A percentile compares a stretch with the other conserved stretches of the same genome.
Evolutionary conservation across 2,113 vertebrate species (phyloP).

Genomic region (Mormyrus lacerda): DNA sequence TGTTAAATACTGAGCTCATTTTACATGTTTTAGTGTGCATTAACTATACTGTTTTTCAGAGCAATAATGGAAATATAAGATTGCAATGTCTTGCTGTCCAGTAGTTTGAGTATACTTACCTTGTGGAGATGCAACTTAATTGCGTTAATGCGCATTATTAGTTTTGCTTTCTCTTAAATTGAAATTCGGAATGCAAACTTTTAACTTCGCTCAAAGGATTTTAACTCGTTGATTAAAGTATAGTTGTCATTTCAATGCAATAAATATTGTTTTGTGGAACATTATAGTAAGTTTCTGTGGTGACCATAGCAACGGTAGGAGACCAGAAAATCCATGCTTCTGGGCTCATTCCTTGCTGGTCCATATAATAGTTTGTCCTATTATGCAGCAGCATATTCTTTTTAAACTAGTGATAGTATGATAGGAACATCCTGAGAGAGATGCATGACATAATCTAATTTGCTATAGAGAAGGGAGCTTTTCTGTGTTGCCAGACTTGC

Average conservation of each 20-base stretch:
- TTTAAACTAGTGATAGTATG: not conserved
- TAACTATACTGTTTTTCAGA: not conserved
- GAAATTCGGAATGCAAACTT: not conserved
- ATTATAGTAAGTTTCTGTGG: not conserved
- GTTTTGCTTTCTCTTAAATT: no score
- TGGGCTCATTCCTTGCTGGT: not conserved
- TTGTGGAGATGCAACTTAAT: not conserved
- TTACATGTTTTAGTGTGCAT: not conserved
- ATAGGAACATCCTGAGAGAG: not conserved
- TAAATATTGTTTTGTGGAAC: not conserved
- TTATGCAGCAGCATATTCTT: not conserved
- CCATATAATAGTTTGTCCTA: not conserved
- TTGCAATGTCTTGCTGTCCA: not conserved
- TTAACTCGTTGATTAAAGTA: no score
- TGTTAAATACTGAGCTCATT: no score
- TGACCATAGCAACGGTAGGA: slow-evolving; percentile 14
- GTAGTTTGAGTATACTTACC: not conserved
- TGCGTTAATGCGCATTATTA: not conserved
- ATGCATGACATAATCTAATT: not conserved
- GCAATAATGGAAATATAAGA: not conserved
- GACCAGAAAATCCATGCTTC: not conserved
- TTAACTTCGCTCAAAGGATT: not conserved
- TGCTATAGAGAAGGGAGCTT: not conserved
- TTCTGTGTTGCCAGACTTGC: not conserved
- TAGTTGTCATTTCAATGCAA: not conserved